Evolutionary conservation across 2,888 invertebrate species (phyloP), one percentile per base, ranked within the genome.

Genomic region (Epicampocera succincta): DNA sequence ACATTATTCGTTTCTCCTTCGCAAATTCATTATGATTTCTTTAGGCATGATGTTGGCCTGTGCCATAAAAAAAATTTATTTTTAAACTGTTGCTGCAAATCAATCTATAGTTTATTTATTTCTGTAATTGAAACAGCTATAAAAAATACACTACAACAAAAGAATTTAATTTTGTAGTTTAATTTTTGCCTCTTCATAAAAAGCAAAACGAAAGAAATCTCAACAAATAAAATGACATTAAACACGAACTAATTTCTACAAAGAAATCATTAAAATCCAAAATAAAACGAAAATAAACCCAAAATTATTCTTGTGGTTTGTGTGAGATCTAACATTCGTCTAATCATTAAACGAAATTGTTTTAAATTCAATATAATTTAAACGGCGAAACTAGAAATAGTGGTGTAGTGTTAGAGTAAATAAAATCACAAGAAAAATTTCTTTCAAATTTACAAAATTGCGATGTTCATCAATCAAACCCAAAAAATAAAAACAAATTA

Each of bases 381-480:
- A 48, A 58, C 54, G 61, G n/a, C 15, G 17, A 40, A 52, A 15
- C 38, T 17, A 15, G 52, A 58, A 25, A 42, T 2, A 33, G 33
- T n/a, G 38, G 25, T 66, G 12, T 29, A 33, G 60, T 44, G 6
- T 21, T 50, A 60, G n/a, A n/a, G n/a, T n/a, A 68, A 33, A 44
- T 12, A 13, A 5, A 1, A 15, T 50, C 48, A 15, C 40, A 12
- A 38, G n/a, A 54, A 15, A 50, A 61, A 29, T 63, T 56, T 54
- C 11, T n/a, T 5, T 46, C 44, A 44, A 73, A 65, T 73, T 73
- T 65, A 46, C 60, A 69, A 15, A 44, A 72, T 40, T 78, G 46
- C 46, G 66, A 44, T 44, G 44, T 38, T 78, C 52, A 66, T 60
- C 72, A 73, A 79, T 73, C 66, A 79, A 66, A 77, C 9, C 58